Base-by-base conservation (phyloP, 2,888 invertebrate genomes). In the Tineola bisselliella region DNA sequence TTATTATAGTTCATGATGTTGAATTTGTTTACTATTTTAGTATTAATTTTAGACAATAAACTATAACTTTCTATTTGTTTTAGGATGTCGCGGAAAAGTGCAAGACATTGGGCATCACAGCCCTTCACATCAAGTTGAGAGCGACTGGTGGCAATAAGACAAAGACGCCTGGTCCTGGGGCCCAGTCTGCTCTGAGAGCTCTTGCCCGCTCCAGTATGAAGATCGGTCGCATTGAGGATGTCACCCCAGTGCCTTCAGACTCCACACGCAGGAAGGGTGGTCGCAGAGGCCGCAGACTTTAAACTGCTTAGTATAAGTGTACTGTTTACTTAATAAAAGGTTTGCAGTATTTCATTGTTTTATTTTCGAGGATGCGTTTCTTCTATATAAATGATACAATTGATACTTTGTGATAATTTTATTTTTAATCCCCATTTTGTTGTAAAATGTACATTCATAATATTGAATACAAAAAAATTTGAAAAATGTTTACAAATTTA, bases 261-360 rank as follows among this genome's bases (percentile, higher is more conserved):
- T 95, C 97, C 65, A 99, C 99, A 61, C 94, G 99, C 79, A 97
- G 99, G 91, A 99, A 99, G 95, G 99, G 99, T 79, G 99, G 99
- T 88, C 93, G 99, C 77, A 94, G 99, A 89, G 99, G 99, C 89
- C 94, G 99, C 88, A 94, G 99, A 90, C 92, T 99, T 92, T 99
- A 98, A 91, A 88, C 78, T 83, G 75, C 15, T 77, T 83, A 84
- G 79, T 73, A 67, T 81, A 84, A 84, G 83, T 65, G 67, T 65
- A 79, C 81, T 86, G 79, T 84, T 70, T 69, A 75, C 81, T 86
- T 70, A 60, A 84, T 81, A 77, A 79, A 61, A 68, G 71, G 77
- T 82, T 79, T 76, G 67, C 71, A 63, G 83, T 81, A 79, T 56
- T 63, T 63, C 19, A 10, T 31, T 54, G 18, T 54, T 54, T 54